Evolutionary conservation across 2,797 vertebrate species (phyloP).

Genomic region (Rhynchotus rufescens): DNA sequence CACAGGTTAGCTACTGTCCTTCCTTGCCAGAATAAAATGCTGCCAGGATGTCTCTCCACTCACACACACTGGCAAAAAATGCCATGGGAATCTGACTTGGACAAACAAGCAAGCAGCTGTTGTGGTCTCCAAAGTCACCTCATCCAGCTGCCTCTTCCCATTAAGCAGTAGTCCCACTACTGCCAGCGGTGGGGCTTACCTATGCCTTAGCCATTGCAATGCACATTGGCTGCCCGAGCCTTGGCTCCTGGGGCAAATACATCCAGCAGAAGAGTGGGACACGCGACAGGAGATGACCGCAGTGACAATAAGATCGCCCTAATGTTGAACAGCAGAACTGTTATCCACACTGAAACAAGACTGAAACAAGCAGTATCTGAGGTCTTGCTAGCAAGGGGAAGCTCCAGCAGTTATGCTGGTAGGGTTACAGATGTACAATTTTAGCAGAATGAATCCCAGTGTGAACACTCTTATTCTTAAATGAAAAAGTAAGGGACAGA

Average conservation of each 20-base stretch:
- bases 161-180: neutral
- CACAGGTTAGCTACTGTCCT: neutral
- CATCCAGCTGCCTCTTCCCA: neutral
- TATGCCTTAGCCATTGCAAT: neutral
- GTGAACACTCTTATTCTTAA: neutral
- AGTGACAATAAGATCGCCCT: neutral
- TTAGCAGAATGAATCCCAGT: neutral
- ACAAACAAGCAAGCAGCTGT: neutral
- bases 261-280: neutral
- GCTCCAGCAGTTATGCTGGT: neutral
- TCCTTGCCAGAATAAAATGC: neutral
- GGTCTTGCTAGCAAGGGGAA: neutral
- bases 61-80: neutral
- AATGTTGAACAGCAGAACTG: neutral
- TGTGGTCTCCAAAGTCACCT: neutral
- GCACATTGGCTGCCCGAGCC: neutral
- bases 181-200: neutral
- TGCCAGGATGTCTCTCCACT: neutral
- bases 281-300: neutral
- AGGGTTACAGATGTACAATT: neutral
- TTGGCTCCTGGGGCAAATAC: neutral
- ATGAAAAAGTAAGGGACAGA: neutral
- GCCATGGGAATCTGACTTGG: neutral
- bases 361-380: neutral
- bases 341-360: neutral